Evolutionary conservation across 2,888 invertebrate genomes (phyloP).

Genomic region (Caenorhabditis panamensis): DNA sequence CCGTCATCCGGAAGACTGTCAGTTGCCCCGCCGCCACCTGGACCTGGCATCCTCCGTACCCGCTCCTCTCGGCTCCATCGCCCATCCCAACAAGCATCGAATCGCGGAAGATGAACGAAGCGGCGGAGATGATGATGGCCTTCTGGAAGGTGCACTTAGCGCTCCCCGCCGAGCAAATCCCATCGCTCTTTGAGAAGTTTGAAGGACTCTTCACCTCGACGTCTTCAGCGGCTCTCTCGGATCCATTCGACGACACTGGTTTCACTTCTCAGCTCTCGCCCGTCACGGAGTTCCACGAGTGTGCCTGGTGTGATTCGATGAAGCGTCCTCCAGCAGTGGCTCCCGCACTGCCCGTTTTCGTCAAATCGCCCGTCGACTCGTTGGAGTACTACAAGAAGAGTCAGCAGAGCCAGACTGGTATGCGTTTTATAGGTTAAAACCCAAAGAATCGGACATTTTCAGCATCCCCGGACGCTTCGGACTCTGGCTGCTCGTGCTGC

Average conservation of each 20-base stretch:
- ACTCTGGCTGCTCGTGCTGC: no score
- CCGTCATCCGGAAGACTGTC: slow-evolving; percentile 11
- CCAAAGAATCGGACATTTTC: neutral
- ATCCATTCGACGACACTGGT: neutral
- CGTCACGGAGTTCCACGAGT: neutral
- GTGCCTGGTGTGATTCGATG: slow-evolving; percentile 10
- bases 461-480: no score
- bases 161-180: neutral
- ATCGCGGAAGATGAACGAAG: slow-evolving; percentile 30
- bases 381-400: slow-evolving; percentile 18
- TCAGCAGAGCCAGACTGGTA: neutral
- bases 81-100: slow-evolving; percentile 35
- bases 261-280: neutral
- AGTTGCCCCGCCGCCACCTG: slow-evolving; percentile 27
- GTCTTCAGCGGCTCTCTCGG: neutral
- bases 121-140: slow-evolving; percentile 37
- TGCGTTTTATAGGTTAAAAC: neutral
- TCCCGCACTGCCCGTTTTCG: slow-evolving; percentile 42
- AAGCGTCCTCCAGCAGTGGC: no score
- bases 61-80: no score
- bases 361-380: slow-evolving; percentile 37
- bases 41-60: neutral
- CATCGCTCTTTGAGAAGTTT: slow-evolving; percentile 39
- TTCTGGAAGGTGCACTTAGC: slow-evolving; percentile 45
- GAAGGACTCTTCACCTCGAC: slow-evolving; percentile 31